phyloP scores from a whole-genome alignment of 1,140 invertebrate species.

The Dendroctonus valens region DNA sequence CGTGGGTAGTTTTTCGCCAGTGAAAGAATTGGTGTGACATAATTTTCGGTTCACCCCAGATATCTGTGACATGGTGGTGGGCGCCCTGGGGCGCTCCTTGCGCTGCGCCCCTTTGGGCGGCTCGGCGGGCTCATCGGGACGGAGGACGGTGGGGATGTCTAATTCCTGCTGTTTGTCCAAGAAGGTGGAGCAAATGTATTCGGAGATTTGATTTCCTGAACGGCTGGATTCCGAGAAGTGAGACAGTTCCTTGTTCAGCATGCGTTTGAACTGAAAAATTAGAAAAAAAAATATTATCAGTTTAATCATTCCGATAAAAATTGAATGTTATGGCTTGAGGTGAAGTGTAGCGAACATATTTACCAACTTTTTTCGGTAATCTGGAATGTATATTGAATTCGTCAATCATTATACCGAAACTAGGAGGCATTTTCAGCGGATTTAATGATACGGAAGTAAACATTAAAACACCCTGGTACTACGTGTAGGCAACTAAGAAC shows the following conservation, averaged over 20 bases:
- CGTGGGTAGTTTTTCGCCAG: slow-evolving; percentile 82
- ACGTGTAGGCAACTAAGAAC: slow-evolving; percentile 9
- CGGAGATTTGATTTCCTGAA: slow-evolving; percentile 98
- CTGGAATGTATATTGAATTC: neutral
- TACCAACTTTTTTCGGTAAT: slow-evolving; percentile 17
- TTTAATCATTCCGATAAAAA: neutral
- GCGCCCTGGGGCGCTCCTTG: slow-evolving; percentile 61
- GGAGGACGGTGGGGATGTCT: slow-evolving; percentile 78
- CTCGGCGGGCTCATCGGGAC: slow-evolving; percentile 70
- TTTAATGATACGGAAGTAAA: neutral
- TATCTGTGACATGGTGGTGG: slow-evolving; percentile 83
- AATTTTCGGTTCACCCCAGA: slow-evolving; percentile 83
- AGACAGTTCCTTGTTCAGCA: slow-evolving; percentile 98
- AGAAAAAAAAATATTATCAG: neutral
- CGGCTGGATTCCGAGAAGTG: slow-evolving; percentile 99
- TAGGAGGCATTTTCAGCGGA: slow-evolving; percentile 5
- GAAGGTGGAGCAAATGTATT: slow-evolving; percentile 98
- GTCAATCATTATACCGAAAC: neutral
- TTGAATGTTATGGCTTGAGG: neutral
- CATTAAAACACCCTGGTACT: neutral
- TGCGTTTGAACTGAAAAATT: slow-evolving; percentile 92
- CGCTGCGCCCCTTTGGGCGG: slow-evolving; percentile 56
- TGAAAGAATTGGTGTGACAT: slow-evolving; percentile 88
- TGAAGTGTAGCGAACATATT: neutral
- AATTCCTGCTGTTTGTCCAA: slow-evolving; percentile 96